Percentiles rank a stretch among this genome's conserved stretches.
phyloP scores from a whole-genome alignment of 1,140 invertebrate species.

The Drosophila ironensis region DNA sequence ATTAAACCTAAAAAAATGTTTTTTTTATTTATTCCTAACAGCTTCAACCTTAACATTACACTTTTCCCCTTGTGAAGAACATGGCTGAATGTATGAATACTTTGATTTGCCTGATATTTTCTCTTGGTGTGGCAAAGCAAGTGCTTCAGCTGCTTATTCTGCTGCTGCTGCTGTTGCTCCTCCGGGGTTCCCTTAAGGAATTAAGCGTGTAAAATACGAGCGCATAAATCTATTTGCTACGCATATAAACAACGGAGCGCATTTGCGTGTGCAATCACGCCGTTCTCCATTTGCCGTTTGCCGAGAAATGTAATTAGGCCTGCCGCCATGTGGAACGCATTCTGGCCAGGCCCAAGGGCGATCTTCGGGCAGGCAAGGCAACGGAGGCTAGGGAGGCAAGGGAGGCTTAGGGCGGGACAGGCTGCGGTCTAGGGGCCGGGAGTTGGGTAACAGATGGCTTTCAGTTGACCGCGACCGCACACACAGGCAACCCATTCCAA shows the following conservation, averaged over 20 bases:
- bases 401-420: background rate
- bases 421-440: background rate
- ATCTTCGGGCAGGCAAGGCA: background rate
- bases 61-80: no score
- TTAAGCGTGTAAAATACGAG: slow-evolving; percentile 77
- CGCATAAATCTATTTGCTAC: slow-evolving; percentile 74
- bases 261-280: slow-evolving; percentile 66
- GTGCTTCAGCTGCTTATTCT: slow-evolving; percentile 32
- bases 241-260: slow-evolving; percentile 66
- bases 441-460: slow-evolving; percentile 59
- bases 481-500: slow-evolving; percentile 16
- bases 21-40: no score
- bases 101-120: background rate
- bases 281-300: slow-evolving; percentile 60
- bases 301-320: slow-evolving; percentile 74
- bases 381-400: background rate
- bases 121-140: slow-evolving; percentile 16
- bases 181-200: slow-evolving; percentile 48
- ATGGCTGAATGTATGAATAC: no score
- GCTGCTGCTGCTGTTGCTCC: slow-evolving; percentile 9
- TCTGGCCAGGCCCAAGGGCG: slow-evolving; percentile 35
- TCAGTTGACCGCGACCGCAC: slow-evolving; percentile 48
- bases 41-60: no score
- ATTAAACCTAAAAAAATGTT: no score
- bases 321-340: slow-evolving; percentile 74